Base-by-base conservation (phyloP, 2,888 invertebrate species). In the Heliconius charithonia region DNA sequence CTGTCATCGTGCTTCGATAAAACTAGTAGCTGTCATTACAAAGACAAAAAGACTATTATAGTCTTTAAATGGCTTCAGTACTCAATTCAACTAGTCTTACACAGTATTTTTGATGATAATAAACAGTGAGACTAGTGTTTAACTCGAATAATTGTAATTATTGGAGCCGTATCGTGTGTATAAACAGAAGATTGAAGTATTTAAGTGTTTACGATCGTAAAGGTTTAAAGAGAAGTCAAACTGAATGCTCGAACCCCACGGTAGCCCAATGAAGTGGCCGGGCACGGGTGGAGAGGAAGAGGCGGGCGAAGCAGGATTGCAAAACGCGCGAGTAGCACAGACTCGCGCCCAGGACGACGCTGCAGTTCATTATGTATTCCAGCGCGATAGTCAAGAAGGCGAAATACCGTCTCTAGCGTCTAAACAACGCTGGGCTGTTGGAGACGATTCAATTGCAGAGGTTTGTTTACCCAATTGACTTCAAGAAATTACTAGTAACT, bases 311-410 rank as follows among this genome's bases (percentile, higher is more conserved):
- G 92, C 93, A 83, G 92, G 91, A 83, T 87, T 94, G 87, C 94
- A 94, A 91, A 96, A 95, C 96, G 96, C 96, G 88, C 96, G 96
- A 92, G 95, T 94, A 91, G 96, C 96, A 88, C 97, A 96, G 91
- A 96, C 96, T 92, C 96, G 97, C 87, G 95, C 97, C 84, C 93
- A 93, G 83, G 98, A 98, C 92, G 98, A 98, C 96, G 98, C 98
- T 83, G 97, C 97, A 91, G 98, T 98, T 85, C 98, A 98, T 87
- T 99, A 99, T 92, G 98, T 98, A 85, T 99, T 98, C 91, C 98
- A 98, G 85, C 89, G 93, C 80, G 97, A 97, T 82, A 97, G 97
- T 83, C 96, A 97, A 83, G 98, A 98, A 89, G 96, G 97, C 77
- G 98, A 98, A 89, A 96, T 98, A 89, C 96, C 96, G 82, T 95